phyloP scores from a whole-genome alignment of 2,888 invertebrate species.

The Melieria omissa region DNA sequence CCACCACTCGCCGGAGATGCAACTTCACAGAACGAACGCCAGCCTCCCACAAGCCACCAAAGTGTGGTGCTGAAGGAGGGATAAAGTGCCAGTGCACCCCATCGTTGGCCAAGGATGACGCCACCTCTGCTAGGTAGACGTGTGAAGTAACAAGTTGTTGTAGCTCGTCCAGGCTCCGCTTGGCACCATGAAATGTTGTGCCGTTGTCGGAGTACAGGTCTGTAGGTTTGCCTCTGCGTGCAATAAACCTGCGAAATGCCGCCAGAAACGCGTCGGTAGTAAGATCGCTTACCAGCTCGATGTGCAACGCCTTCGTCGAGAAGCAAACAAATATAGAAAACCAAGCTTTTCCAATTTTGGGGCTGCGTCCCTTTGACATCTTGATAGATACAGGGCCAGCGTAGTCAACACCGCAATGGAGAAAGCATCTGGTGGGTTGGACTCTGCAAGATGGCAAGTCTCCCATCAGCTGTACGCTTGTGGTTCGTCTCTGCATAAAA shows the following conservation, averaged over 20 bases:
- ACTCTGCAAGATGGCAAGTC: conserved; percentile 10
- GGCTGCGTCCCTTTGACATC: conserved; percentile 27
- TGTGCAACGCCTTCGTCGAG: conserved; percentile 21
- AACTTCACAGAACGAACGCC: conserved; percentile 17
- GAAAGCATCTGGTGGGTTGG: no score
- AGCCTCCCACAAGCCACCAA: conserved; percentile 40
- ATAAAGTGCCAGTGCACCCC: conserved; percentile 39
- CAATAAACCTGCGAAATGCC: conserved; percentile 30
- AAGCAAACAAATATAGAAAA: conserved; percentile 33
- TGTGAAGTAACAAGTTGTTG: conserved; percentile 23
- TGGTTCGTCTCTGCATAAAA: conserved; percentile 27
- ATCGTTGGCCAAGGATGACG: conserved; percentile 31
- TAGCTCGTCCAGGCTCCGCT: conserved; percentile 25
- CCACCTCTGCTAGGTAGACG: conserved; percentile 18
- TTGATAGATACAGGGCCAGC: conserved; percentile 11
- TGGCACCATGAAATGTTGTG: conserved; percentile 35
- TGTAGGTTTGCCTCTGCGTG: conserved; percentile 34
- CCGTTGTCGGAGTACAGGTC: conserved; percentile 34
- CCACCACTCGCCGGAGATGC: conserved; percentile 6
- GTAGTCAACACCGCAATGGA: no score
- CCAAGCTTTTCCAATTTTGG: conserved; percentile 26
- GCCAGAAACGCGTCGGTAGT: conserved; percentile 28
- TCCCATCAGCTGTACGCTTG: conserved; percentile 36
- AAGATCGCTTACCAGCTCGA: conserved; percentile 31
- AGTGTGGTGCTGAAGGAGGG: conserved; percentile 38